These are phyloP conservation scores for Lophotis ruficrista DNA, from an alignment of 2,113 vertebrate genomes.

Conservation along the genomic window DNA sequence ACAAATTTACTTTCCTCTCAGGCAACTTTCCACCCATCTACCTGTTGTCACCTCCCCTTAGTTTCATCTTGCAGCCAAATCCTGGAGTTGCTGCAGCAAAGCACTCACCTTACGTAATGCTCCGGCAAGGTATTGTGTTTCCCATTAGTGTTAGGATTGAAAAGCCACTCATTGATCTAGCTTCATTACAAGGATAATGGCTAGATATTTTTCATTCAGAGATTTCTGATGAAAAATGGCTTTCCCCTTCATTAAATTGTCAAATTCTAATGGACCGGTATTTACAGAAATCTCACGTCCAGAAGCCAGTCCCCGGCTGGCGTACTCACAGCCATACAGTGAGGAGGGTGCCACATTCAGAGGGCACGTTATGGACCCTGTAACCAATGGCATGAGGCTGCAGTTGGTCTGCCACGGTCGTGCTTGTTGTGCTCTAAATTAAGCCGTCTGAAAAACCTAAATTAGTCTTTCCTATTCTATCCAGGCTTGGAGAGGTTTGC, in stretches of 20 bases:
- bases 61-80: neutral
- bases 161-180: neutral
- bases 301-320: neutral
- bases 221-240: neutral
- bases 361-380: rapidly evolving
- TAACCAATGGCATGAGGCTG: rapidly evolving
- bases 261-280: neutral
- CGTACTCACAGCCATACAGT: rapidly evolving
- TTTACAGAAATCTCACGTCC: neutral
- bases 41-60: rapidly evolving
- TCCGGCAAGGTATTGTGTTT: neutral
- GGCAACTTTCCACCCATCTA: neutral
- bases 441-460: neutral
- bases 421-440: neutral
- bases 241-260: neutral
- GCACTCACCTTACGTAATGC: neutral
- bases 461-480: neutral
- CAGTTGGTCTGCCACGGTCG: rapidly evolving
- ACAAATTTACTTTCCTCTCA: neutral
- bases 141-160: neutral
- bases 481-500: neutral
- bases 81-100: neutral
- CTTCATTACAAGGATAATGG: neutral
- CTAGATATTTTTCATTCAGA: neutral
- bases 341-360: neutral